Conservation (phyloP, 2,888 invertebrate genomes). For the Harpagoxenus sublaevis region DNA sequence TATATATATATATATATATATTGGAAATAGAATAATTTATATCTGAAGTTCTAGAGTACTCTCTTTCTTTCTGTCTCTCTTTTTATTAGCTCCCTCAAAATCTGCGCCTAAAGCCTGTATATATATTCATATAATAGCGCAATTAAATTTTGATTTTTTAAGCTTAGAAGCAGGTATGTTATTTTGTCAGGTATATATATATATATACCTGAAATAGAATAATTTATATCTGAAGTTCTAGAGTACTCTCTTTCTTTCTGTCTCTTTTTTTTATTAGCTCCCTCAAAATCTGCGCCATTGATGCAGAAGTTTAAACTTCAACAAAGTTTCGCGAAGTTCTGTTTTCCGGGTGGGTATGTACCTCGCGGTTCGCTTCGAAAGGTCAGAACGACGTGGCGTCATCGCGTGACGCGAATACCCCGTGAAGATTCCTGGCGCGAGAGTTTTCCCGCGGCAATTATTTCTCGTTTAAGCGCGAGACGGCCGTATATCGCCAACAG, state of each 20-base stretch:
- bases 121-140: not conserved
- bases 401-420: conserved; percentile 49
- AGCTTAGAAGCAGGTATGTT: not conserved
- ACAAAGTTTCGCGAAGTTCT: not conserved
- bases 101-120: not conserved
- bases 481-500: conserved; percentile 69
- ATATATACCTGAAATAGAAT: not conserved
- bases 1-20: no score
- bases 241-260: not conserved
- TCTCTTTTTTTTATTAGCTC: not conserved
- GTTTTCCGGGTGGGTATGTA: not conserved
- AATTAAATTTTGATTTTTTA: not conserved
- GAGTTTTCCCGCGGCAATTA: conserved; percentile 70
- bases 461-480: conserved; percentile 76
- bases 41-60: not conserved
- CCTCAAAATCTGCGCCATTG: not conserved
- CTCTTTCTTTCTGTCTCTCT: not conserved
- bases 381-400: conserved; percentile 11
- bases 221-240: not conserved
- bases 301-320: not conserved
- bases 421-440: not conserved
- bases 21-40: not conserved
- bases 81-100: not conserved
- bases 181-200: not conserved
- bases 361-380: not conserved